These are phyloP conservation scores for Helicolenus hilgendorfi DNA, from an alignment of 2,797 vertebrate genomes.

Conservation along the genomic window DNA sequence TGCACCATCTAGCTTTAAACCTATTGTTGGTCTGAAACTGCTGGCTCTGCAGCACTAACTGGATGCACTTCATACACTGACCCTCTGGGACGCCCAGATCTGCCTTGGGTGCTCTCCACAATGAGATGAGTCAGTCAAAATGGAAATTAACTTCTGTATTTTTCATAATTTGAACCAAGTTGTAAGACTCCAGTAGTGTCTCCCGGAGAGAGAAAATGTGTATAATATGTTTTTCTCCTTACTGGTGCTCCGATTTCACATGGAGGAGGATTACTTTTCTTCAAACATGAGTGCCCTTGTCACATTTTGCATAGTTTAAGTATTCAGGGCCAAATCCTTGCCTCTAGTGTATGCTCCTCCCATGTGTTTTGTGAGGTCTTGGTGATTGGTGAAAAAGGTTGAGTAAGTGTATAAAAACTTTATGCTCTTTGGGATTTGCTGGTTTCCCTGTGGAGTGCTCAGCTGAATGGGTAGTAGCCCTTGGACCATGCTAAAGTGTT, in stretches of 20 bases:
- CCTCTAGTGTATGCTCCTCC: conserved; percentile 21
- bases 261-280: conserved; percentile 51
- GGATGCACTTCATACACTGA: conserved; percentile 28
- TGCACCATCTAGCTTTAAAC: background rate
- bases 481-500: conserved; percentile 8
- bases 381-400: conserved; percentile 17
- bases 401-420: conserved; percentile 27
- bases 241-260: conserved; percentile 42
- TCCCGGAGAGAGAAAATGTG: conserved; percentile 25
- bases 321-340: conserved; percentile 48
- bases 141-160: conserved; percentile 38
- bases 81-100: conserved; percentile 23
- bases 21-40: conserved; percentile 31
- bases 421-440: conserved; percentile 9
- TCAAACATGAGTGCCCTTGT: conserved; percentile 65
- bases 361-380: conserved; percentile 40
- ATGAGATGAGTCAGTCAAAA: conserved; percentile 56
- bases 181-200: background rate
- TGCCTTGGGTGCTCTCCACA: conserved; percentile 43
- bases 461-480: background rate
- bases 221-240: conserved; percentile 20
- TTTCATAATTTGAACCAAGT: conserved; percentile 41
- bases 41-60: conserved; percentile 33
- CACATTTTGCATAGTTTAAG: conserved; percentile 47
- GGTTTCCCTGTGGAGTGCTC: background rate